Evolutionary conservation across 2,888 invertebrate genomes (phyloP).

Genomic region (Platycheirus albimanus): DNA sequence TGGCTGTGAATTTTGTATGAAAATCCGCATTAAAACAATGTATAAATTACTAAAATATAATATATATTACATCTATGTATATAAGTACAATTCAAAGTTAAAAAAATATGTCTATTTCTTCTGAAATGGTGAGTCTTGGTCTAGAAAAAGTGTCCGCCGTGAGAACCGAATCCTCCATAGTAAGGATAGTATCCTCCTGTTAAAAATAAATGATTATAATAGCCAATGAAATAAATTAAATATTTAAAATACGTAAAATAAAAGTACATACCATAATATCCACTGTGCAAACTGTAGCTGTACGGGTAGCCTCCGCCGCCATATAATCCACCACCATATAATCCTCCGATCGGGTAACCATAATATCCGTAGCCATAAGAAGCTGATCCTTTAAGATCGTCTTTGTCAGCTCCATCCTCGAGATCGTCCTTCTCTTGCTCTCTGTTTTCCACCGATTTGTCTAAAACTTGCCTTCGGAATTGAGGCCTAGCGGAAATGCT

Average conservation of each 20-base stretch:
- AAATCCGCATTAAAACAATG: too few relatives aligned
- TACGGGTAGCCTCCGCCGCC: conserved; percentile 74
- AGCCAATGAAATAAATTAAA: background rate
- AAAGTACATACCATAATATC: conserved; percentile 46
- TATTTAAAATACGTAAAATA: too few relatives aligned
- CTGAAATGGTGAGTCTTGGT: background rate
- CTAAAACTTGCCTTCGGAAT: background rate
- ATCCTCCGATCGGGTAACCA: conserved; percentile 77
- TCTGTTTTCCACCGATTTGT: background rate
- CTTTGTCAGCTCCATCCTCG: conserved; percentile 76
- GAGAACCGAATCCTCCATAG: conserved; percentile 76
- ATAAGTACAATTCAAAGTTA: too few relatives aligned
- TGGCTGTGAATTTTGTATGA: too few relatives aligned
- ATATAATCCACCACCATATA: conserved; percentile 76
- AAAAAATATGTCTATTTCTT: background rate
- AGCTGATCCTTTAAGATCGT: conserved; percentile 80
- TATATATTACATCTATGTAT: too few relatives aligned
- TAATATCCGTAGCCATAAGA: conserved; percentile 81
- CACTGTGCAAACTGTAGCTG: conserved; percentile 13
- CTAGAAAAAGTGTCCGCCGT: conserved; percentile 80
- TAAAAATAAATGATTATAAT: background rate
- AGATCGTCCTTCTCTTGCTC: conserved; percentile 56
- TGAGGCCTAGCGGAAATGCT: conserved; percentile 4
- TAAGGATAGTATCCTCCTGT: conserved; percentile 53
- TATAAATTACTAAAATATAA: too few relatives aligned